phyloP scores from a whole-genome alignment of 1,140 invertebrate species.

The Araneus ventricosus region DNA sequence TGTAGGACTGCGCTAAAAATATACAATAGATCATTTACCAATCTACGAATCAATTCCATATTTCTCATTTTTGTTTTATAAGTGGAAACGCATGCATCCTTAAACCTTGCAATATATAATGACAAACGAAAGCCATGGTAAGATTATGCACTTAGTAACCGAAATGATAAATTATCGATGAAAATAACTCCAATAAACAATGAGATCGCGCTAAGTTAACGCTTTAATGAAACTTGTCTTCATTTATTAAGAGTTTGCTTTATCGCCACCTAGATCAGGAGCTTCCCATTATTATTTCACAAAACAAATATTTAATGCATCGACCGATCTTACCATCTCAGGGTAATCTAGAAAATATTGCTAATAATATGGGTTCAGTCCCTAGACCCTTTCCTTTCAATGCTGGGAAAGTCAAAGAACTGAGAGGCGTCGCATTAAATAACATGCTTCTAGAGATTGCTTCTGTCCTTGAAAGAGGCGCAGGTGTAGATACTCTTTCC shows the following conservation, averaged over 20 bases:
- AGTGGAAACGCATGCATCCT: too few relatives aligned
- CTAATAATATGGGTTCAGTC: background rate
- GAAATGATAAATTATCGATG: background rate
- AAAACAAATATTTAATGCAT: background rate
- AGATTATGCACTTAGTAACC: too few relatives aligned
- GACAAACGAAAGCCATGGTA: too few relatives aligned
- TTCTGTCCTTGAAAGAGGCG: background rate
- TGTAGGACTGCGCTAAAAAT: too few relatives aligned
- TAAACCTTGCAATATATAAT: too few relatives aligned
- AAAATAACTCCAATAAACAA: background rate
- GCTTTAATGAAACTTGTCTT: background rate
- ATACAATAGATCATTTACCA: too few relatives aligned
- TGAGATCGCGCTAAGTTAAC: background rate
- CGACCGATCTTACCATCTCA: background rate
- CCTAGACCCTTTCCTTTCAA: background rate
- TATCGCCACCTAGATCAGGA: background rate
- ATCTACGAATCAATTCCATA: too few relatives aligned
- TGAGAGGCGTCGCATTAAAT: background rate
- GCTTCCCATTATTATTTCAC: background rate
- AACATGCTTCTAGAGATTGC: background rate
- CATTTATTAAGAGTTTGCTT: background rate
- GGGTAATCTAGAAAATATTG: background rate
- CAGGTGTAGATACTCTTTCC: background rate
- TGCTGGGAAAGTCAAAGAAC: background rate
- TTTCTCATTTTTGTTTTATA: too few relatives aligned